phyloP scores from a whole-genome alignment of 1,140 invertebrate genomes.

The Diachasmimorpha longicaudata region DNA sequence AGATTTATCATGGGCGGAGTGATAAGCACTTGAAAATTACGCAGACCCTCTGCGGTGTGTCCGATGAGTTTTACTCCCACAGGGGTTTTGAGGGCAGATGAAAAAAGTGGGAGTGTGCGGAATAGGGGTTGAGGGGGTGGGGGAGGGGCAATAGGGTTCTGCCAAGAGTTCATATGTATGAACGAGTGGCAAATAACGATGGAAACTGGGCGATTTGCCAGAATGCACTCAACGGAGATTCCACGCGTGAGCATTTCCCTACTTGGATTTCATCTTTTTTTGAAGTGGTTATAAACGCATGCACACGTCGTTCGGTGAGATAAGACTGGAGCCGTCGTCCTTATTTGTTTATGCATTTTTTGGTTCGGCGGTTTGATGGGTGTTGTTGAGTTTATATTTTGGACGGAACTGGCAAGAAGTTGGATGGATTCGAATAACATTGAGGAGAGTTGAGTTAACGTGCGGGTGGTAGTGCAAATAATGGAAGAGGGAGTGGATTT shows the following conservation, averaged over 20 bases:
- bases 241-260: background rate
- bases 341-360: too few species aligned
- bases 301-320: too few species aligned
- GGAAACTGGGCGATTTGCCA: background rate
- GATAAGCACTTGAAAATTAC: background rate
- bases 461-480: too few species aligned
- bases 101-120: background rate
- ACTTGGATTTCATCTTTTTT: background rate
- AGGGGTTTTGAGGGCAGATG: background rate
- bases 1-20: background rate
- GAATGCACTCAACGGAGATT: background rate
- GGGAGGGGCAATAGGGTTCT: background rate
- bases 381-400: too few species aligned
- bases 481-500: too few species aligned
- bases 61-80: background rate
- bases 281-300: too few species aligned
- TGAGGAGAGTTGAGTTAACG: too few species aligned
- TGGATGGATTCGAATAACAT: too few species aligned
- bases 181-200: background rate
- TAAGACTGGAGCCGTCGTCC: too few species aligned
- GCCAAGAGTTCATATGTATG: background rate
- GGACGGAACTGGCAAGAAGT: too few species aligned
- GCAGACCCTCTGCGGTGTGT: background rate
- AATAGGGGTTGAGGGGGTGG: too few species aligned
- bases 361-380: too few species aligned